Conservation (phyloP, 2,797 vertebrate genomes). For the Tamandua tetradactyla region DNA sequence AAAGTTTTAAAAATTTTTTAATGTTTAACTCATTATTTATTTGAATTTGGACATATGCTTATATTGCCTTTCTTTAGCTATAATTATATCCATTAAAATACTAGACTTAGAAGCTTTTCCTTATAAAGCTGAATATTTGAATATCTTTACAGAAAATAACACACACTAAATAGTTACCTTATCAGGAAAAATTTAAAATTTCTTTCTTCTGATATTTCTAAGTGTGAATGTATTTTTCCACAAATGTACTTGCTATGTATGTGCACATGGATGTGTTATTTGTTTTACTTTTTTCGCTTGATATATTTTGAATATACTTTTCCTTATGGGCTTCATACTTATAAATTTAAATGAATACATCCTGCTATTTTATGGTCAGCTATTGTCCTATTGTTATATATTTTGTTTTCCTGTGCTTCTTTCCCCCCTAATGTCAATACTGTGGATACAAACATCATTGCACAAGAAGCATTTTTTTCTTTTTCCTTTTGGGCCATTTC, state of each 20-base stretch:
- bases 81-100: background rate
- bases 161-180: background rate
- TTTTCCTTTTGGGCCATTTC: slow-evolving; percentile 41
- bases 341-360: background rate
- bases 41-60: background rate
- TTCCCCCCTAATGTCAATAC: slow-evolving; percentile 4
- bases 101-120: background rate
- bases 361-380: background rate
- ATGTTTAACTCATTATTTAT: background rate
- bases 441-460: slow-evolving; percentile 38
- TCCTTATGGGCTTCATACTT: background rate
- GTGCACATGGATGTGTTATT: background rate
- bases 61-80: background rate
- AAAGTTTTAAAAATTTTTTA: background rate
- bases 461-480: background rate
- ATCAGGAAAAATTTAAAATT: background rate
- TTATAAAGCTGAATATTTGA: slow-evolving; percentile 2
- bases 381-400: slow-evolving; percentile 49
- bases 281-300: background rate
- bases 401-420: slow-evolving; percentile 65
- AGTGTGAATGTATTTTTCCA: background rate
- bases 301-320: background rate
- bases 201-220: background rate
- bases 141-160: background rate
- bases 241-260: background rate